Evolutionary conservation across 2,113 vertebrate genomes (phyloP), one percentile per base, ranked within the genome.

Genomic region (Ammodytes dubius): DNA sequence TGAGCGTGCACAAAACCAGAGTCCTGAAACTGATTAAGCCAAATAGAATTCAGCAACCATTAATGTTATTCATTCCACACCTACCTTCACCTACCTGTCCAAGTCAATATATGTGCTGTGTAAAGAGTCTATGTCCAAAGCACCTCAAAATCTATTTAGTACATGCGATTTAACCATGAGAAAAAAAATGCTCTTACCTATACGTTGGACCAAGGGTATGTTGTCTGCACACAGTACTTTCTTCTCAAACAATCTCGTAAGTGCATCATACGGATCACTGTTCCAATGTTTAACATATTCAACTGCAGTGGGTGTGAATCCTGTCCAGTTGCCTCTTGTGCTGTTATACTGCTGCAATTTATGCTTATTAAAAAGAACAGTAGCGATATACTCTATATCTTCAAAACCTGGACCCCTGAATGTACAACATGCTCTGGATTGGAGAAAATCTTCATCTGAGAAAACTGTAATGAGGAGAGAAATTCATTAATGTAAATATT

Each of bases 251-350:
- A 0, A 2, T 68, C 63, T 83, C 3, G 0, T 0, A 43, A 7
- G 0, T 37, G 1, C 2, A 15, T 73, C 11, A 13, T 1, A 0
- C 6, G 52, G 52, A 53, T 27, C 27, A 1, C 27, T 27, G 27
- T 27, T 27, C 27, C 27, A 27, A 27, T 27, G 2, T 27, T 27
- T 27, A 27, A 27, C 27, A 27, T 85, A 27, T 27, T 27, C 27
- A 27, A 1, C 27, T 27, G 27, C 27, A 27, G 2, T 2, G 15
- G 52, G 52, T 53, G 52, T 53, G 52, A 17, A n/a, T 53, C 52
- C 52, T 3, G 17, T 53, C 52, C 52, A 53, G 6, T 53, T 53
- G 1, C 15, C 52, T 7, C 15, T 53, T n/a, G 6, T n/a, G 52
- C 52, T 53, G 52, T 53, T 53, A 17, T 7, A 53, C 15, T 7